Evolutionary conservation across 2,113 vertebrate species (phyloP).

Genomic region (Xenus cinereus): DNA sequence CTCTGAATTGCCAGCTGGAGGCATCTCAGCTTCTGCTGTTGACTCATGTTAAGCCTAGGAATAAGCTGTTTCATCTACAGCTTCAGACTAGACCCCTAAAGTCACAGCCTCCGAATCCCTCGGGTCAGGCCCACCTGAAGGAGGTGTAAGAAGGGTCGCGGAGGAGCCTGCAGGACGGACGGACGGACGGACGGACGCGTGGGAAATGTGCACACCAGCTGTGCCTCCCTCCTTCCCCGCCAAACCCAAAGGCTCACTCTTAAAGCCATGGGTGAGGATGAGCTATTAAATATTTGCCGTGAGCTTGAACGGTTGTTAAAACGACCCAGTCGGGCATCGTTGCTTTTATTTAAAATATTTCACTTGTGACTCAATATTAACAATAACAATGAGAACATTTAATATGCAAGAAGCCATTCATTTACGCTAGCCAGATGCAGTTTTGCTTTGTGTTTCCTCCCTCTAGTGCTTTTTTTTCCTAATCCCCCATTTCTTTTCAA

Average conservation of each 20-base stretch:
- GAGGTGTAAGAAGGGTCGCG: fast-evolving
- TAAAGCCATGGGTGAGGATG: background rate
- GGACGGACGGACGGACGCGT: background rate
- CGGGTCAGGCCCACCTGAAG: background rate
- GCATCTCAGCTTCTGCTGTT: background rate
- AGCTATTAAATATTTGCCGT: background rate
- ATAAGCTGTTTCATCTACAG: background rate
- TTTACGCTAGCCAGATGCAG: background rate
- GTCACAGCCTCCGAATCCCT: background rate
- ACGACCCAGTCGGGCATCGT: background rate
- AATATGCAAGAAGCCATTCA: background rate
- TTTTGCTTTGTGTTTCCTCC: background rate
- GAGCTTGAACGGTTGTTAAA: slow-evolving; percentile 4
- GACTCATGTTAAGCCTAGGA: background rate
- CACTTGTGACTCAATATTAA: background rate
- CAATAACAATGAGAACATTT: background rate
- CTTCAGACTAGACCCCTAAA: background rate
- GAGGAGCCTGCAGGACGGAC: background rate
- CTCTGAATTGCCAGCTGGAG: background rate
- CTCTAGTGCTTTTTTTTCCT: background rate
- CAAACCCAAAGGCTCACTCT: background rate
- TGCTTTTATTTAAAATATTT: slow-evolving; percentile 16
- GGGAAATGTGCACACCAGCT: background rate
- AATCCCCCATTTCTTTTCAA: background rate
- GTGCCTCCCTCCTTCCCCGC: background rate